phyloP scores from a whole-genome alignment of 2,888 invertebrate genomes.

The Drosophila silvestris region DNA sequence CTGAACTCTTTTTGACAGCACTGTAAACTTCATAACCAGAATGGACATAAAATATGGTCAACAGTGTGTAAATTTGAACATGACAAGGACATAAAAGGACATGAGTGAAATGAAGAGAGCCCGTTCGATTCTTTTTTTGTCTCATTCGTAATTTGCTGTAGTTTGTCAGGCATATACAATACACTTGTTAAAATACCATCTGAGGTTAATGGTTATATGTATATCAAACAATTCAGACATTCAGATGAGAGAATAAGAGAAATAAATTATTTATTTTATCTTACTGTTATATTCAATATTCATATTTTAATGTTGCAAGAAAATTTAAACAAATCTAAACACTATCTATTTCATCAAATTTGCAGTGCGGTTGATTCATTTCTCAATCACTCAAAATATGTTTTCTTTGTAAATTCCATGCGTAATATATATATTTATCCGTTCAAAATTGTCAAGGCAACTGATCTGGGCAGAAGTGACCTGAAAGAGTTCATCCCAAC shows the following conservation, averaged over 20 bases:
- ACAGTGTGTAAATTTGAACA: conserved; percentile 75
- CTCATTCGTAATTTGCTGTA: conserved; percentile 41
- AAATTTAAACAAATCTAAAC: too few species aligned
- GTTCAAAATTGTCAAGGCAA: neutral
- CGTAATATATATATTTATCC: too few species aligned
- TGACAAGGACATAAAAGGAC: conserved; percentile 62
- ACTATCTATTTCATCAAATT: too few species aligned
- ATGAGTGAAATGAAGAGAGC: conserved; percentile 34
- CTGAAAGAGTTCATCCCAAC: neutral
- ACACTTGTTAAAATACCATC: conserved; percentile 6
- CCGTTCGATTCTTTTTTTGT: conserved; percentile 5
- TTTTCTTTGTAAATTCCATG: neutral
- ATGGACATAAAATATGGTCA: conserved; percentile 80
- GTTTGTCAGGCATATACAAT: conserved; percentile 48
- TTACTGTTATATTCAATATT: neutral
- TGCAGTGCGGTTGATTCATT: too few species aligned
- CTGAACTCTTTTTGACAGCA: conserved; percentile 81
- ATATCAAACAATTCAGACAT: conserved; percentile 24
- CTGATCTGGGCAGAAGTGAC: neutral
- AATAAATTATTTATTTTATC: neutral
- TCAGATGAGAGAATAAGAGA: neutral
- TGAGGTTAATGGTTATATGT: conserved; percentile 16
- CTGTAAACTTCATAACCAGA: conserved; percentile 80
- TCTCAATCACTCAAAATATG: neutral
- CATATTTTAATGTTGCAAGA: neutral